A percentile compares a stretch with the other conserved stretches of the same genome.
These are phyloP conservation scores for Syngnathus acus DNA, from an alignment of 2,797 vertebrate genomes.

Conservation along the genomic window DNA sequence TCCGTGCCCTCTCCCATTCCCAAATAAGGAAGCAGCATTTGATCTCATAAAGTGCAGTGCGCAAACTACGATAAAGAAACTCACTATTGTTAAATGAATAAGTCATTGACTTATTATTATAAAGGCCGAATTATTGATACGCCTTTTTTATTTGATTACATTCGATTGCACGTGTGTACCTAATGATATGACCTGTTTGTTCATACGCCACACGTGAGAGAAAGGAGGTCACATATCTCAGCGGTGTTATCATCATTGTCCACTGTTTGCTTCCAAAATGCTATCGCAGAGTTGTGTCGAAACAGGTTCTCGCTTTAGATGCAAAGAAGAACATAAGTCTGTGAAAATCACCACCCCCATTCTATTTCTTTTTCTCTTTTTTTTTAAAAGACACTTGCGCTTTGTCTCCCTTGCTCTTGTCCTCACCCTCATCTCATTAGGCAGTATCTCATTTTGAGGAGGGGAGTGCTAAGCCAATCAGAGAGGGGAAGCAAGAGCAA, in stretches of 20 bases:
- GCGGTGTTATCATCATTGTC: background rate
- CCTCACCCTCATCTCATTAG: constrained; percentile 61
- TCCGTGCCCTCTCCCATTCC: too few species aligned
- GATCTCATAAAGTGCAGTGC: background rate
- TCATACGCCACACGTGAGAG: background rate
- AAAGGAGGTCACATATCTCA: constrained; percentile 2
- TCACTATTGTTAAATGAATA: background rate
- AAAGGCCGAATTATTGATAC: background rate
- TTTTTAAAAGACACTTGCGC: constrained; percentile 52
- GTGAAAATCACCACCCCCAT: constrained; percentile 60
- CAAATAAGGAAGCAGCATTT: background rate
- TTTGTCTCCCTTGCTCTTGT: constrained; percentile 51
- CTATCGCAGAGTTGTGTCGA: constrained; percentile 30
- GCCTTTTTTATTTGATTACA: background rate
- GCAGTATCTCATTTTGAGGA: constrained; percentile 61
- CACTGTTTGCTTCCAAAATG: constrained; percentile 37
- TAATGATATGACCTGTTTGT: background rate
- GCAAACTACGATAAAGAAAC: background rate
- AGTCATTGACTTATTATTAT: background rate
- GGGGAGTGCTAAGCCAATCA: constrained; percentile 63
- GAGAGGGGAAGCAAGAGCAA: constrained; percentile 51
- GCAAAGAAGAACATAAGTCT: constrained; percentile 48
- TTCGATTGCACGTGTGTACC: background rate
- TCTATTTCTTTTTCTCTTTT: constrained; percentile 32
- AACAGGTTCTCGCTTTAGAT: constrained; percentile 29